Percentiles rank a stretch among this genome's conserved stretches.
Conservation (phyloP, 1,140 invertebrate species). For the Drosophila bifasciata region DNA sequence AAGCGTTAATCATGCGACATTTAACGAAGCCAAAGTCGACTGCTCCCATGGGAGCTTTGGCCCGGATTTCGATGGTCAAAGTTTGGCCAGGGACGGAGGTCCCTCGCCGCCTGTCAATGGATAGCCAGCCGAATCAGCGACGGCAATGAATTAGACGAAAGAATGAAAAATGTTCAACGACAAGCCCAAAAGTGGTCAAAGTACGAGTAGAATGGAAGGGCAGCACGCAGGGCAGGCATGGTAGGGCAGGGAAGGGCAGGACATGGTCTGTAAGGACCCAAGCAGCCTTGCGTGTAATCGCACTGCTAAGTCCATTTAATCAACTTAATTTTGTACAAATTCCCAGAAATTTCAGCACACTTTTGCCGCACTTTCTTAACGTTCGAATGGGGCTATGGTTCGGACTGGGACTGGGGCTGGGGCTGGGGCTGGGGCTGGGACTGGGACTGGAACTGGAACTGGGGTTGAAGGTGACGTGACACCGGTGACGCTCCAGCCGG, state of each 20-base stretch:
- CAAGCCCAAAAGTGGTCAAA: conserved; percentile 23
- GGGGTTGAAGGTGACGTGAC: conserved; percentile 12
- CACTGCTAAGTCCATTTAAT: conserved; percentile 80
- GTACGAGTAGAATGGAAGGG: conserved; percentile 24
- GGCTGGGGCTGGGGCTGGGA: no score
- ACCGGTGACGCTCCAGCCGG: conserved; percentile 19
- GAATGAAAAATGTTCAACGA: conserved; percentile 66
- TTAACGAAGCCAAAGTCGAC: conserved; percentile 65
- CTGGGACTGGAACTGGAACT: no score
- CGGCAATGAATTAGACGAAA: conserved; percentile 49
- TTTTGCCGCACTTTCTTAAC: conserved; percentile 33
- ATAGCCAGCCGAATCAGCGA: conserved; percentile 15
- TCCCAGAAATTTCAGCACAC: conserved; percentile 64
- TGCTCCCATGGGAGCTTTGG: conserved; percentile 56
- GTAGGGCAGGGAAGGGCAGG: background rate
- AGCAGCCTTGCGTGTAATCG: conserved; percentile 76
- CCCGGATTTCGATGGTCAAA: conserved; percentile 71
- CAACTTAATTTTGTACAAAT: conserved; percentile 82
- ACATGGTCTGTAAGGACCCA: conserved; percentile 6
- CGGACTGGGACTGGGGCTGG: no score
- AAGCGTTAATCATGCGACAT: conserved; percentile 80
- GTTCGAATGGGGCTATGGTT: conserved; percentile 17
- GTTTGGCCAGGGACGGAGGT: no score
- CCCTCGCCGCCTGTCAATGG: conserved; percentile 44
- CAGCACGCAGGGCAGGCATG: conserved; percentile 41